Percentiles rank a stretch among this genome's conserved stretches.
Evolutionary conservation across 2,797 vertebrate species (phyloP).

Genomic region (Remorina albescens): DNA sequence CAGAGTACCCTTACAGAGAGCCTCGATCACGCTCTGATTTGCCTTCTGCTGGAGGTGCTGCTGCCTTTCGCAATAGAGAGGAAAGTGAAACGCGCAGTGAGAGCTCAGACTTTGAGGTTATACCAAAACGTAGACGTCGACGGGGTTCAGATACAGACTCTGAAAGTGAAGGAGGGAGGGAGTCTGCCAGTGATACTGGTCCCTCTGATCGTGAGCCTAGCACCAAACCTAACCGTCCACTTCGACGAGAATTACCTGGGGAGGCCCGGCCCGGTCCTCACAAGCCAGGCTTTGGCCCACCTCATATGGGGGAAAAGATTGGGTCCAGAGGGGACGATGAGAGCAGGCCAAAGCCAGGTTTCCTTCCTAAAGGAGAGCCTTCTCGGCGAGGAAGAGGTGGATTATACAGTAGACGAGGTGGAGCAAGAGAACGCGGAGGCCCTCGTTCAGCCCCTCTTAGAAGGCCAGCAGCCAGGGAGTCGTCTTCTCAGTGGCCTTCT

Average conservation of each 20-base stretch:
- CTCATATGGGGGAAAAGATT: constrained; percentile 75
- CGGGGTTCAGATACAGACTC: constrained; percentile 97
- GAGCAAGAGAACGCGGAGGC: constrained; percentile 89
- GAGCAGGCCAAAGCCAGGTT: constrained; percentile 92
- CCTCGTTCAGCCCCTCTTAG: constrained; percentile 90
- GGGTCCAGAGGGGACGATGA: constrained; percentile 88
- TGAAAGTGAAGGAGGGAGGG: constrained; percentile 93
- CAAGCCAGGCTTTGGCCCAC: constrained; percentile 79
- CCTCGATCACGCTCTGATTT: constrained; percentile 89
- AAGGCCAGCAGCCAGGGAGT: constrained; percentile 87
- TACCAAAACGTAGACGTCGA: constrained; percentile 94
- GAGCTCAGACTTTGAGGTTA: constrained; percentile 97
- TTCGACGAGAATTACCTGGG: constrained; percentile 81
- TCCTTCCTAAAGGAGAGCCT: constrained; percentile 97
- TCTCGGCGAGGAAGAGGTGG: constrained; percentile 94
- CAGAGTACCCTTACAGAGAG: constrained; percentile 94
- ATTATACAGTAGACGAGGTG: constrained; percentile 89
- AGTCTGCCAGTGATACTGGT: constrained; percentile 95
- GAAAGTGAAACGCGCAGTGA: constrained; percentile 99
- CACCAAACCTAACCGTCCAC: constrained; percentile 81
- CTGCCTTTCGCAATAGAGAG: constrained; percentile 91
- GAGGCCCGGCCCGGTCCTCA: constrained; percentile 72
- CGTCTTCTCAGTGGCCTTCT: constrained; percentile 85
- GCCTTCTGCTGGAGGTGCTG: constrained; percentile 78
- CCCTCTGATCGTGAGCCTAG: constrained; percentile 94